Base-by-base conservation (phyloP, 2,113 vertebrate species). In the Vimba vimba region DNA sequence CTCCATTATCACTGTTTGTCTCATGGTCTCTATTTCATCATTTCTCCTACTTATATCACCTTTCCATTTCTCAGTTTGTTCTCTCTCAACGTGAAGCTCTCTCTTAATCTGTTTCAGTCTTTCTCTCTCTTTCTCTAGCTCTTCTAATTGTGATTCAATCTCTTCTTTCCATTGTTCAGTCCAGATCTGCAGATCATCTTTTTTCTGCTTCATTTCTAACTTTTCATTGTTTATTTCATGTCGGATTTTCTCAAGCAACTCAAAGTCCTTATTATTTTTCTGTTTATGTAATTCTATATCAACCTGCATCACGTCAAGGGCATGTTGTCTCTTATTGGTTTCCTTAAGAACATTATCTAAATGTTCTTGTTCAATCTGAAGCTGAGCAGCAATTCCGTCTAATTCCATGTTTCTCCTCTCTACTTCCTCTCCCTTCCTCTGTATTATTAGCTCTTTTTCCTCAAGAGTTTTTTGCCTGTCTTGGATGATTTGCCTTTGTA, bases 361-460 rank as follows among this genome's bases (percentile, higher is more conserved):
- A 30, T 83, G 23, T 57, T 87, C 80, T 62, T 84, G 45, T 52
- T 83, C 33, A 43, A 8, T 59, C n/a, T 82, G 36, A 69, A 82
- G 55, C 76, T 77, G 50, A 10, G n/a, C 59, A 25, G 6, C 10
- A 4, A 66, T 82, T 36, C 50, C 21, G 25, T 68, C 25, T 36
- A 47, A 17, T 39, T 82, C 33, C 6, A 39, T 75, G 9, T 87
- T 52, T 71, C 62, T 66, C 9, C 6, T 64, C 9, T 78, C 33
- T 36, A 68, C n/a, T 43, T 77, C 79, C 23, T 68, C n/a, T 36
- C 52, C 55, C 59, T 75, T 73, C 19, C 19, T 62, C 21, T 82
- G 79, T 36, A 86, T 52, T 62, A 52, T 52, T 19, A 62, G 30
- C 27, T 85, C 60, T 50, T 73, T 36, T 36, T 76, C 68, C 17